Evolutionary conservation across 2,888 invertebrate genomes (phyloP), one percentile per base, ranked within the genome.

Genomic region (Loripinus fragilis): DNA sequence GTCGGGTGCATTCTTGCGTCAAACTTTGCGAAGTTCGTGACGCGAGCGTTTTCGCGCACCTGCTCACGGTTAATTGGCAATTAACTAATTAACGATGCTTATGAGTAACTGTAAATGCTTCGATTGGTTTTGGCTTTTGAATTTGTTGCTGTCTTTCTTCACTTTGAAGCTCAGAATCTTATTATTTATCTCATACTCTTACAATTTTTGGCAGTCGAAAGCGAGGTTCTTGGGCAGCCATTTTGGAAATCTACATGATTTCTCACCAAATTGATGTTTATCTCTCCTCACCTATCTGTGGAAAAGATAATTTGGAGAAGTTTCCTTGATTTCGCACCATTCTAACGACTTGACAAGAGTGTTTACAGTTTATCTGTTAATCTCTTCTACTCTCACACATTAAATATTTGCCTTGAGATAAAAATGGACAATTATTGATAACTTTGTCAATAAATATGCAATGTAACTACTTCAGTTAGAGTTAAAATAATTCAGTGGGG

Each of bases 211-310:
- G 52, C 52, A 33, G 20, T 30, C 60, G 33, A 60, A 60, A 50
- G 30, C 30, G 45, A 72, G 30, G 42, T 73, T 64, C 50, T 0
- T 65, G 38, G 86, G 86, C 87, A 88, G 87, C 88, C 88, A 88
- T 89, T 78, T 87, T 87, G 87, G 76, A 86, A 85, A 71, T 74
- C 33, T 60, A 60, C 60, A 60, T 33, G 28, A 20, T 60, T 60
- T 33, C 5, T 33, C 60, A 2, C 45, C 20, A 45, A 45, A 45
- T 12, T 20, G 45, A 45, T 45, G 45, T 3, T 45, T 45, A 45
- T 45, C 45, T 45, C 15, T 45, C 38, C 38, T 38, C 38, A 38
- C 38, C n/a, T 38, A 12, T 38, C 38, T 38, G 12, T 38, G n/a
- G n/a, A 38, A 38, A 38, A 5, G 20, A 45, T 45, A 20, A 12